Evolutionary conservation across 2,797 vertebrate genomes (phyloP).

Genomic region (Phrynocephalus guinanensis): DNA sequence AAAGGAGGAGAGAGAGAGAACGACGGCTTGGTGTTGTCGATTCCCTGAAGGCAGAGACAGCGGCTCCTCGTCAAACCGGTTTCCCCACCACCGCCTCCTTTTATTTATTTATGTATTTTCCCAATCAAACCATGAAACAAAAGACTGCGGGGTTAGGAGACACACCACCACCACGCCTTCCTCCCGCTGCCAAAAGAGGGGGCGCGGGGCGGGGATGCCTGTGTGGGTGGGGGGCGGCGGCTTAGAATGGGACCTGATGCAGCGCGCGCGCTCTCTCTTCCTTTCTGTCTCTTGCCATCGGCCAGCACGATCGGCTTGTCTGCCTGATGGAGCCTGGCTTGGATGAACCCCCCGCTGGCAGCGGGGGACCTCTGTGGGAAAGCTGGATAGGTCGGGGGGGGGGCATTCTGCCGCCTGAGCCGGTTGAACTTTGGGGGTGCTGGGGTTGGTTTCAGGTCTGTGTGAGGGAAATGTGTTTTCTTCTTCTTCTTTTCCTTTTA

Average conservation of each 20-base stretch:
- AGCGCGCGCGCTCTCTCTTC: background rate
- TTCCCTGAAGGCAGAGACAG: conserved; percentile 80
- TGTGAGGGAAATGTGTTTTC: background rate
- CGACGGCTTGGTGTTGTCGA: conserved; percentile 25
- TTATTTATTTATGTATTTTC: conserved; percentile 70
- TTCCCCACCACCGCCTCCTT: conserved; percentile 84
- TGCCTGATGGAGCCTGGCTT: background rate
- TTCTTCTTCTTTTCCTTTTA: no score
- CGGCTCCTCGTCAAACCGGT: conserved; percentile 86
- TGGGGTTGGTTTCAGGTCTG: no score
- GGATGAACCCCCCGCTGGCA: background rate
- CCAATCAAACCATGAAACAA: conserved; percentile 79
- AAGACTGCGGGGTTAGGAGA: conserved; percentile 56
- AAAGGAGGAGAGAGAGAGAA: conserved; percentile 52
- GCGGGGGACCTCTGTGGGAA: background rate
- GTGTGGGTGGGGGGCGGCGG: background rate
- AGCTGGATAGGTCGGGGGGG: background rate
- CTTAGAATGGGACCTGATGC: background rate
- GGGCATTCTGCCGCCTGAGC: no score
- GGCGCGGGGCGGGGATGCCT: background rate
- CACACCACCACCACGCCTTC: conserved; percentile 43
- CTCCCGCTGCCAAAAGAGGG: conserved; percentile 31
- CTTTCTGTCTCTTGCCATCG: background rate
- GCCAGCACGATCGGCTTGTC: background rate
- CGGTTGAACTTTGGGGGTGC: no score